Evolutionary conservation across 2,888 invertebrate species (phyloP).

Genomic region (Prenolepis imparis): DNA sequence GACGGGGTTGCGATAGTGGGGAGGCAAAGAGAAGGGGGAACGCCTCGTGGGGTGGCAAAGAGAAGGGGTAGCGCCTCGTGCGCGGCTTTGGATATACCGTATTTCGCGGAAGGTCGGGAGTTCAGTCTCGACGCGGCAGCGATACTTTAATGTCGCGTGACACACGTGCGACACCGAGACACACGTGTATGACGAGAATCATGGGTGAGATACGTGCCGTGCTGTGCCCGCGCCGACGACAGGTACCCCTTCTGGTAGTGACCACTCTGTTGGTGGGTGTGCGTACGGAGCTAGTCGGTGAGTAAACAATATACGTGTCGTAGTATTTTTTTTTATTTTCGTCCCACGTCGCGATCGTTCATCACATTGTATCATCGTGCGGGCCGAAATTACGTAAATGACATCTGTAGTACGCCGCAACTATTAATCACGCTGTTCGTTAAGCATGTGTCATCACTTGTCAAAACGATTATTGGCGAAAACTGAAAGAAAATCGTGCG

Average conservation of each 20-base stretch:
- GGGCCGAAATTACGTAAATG: neutral
- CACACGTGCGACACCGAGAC: conserved; percentile 42
- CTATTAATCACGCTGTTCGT: conserved; percentile 35
- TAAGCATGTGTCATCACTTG: conserved; percentile 26
- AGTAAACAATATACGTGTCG: conserved; percentile 72
- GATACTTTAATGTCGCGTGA: conserved; percentile 72
- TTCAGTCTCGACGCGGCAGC: conserved; percentile 85
- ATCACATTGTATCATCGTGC: conserved; percentile 13
- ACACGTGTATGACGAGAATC: conserved; percentile 49
- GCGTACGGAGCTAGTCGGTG: conserved; percentile 82
- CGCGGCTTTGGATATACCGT: conserved; percentile 79
- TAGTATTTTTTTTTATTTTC: neutral
- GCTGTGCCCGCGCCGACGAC: conserved; percentile 71
- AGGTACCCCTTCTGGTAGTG: conserved; percentile 76
- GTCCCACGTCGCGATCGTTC: neutral
- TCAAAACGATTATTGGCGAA: neutral
- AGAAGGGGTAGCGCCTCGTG: conserved; percentile 71
- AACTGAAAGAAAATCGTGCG: neutral
- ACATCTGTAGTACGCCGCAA: conserved; percentile 34
- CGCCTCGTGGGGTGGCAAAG: conserved; percentile 66
- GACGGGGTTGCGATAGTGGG: conserved; percentile 29
- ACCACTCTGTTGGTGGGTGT: conserved; percentile 77
- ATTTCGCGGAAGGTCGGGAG: conserved; percentile 78
- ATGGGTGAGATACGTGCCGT: conserved; percentile 76
- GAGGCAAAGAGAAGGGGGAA: conserved; percentile 41